phyloP scores from a whole-genome alignment of 1,140 invertebrate species.

The Drosophila bipectinata region DNA sequence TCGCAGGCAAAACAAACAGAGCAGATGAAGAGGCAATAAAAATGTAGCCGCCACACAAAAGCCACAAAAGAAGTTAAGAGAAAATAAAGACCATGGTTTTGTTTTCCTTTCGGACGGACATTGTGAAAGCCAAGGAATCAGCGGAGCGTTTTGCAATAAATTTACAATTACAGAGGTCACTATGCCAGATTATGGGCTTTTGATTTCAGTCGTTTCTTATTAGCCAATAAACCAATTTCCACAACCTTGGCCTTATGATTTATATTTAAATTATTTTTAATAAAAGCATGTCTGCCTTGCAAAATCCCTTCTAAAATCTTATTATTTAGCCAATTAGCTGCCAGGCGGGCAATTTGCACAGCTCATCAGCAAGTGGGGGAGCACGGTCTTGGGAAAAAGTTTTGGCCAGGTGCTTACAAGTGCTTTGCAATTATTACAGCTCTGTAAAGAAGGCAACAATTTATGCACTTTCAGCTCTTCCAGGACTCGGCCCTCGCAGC shows the following conservation, averaged over 20 bases:
- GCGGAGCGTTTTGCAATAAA: constrained; percentile 61
- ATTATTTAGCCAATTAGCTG: constrained; percentile 73
- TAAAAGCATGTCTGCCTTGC: not conserved
- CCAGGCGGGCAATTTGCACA: constrained; percentile 49
- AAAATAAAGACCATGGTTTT: constrained; percentile 27
- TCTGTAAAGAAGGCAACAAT: constrained; percentile 63
- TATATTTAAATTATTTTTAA: not conserved
- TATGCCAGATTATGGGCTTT: constrained; percentile 34
- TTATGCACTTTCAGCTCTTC: constrained; percentile 62
- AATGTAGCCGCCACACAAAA: constrained; percentile 66
- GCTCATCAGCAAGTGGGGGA: constrained; percentile 27
- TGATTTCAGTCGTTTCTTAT: constrained; percentile 9
- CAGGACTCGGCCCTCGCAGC: not conserved
- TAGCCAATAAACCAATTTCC: not conserved
- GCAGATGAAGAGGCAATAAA: constrained; percentile 63
- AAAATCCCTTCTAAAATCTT: constrained; percentile 44
- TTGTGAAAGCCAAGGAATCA: constrained; percentile 39
- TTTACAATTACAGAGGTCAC: constrained; percentile 64
- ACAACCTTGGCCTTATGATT: not conserved
- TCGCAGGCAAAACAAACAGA: constrained; percentile 61
- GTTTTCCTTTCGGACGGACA: constrained; percentile 27
- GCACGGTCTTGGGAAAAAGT: constrained; percentile 41
- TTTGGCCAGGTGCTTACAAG: constrained; percentile 61
- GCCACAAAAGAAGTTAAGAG: constrained; percentile 65
- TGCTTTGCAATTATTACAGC: constrained; percentile 78